Evolutionary conservation across 1,140 invertebrate species (phyloP), one percentile per base, ranked within the genome.

Genomic region (Saccostrea cuccullata): DNA sequence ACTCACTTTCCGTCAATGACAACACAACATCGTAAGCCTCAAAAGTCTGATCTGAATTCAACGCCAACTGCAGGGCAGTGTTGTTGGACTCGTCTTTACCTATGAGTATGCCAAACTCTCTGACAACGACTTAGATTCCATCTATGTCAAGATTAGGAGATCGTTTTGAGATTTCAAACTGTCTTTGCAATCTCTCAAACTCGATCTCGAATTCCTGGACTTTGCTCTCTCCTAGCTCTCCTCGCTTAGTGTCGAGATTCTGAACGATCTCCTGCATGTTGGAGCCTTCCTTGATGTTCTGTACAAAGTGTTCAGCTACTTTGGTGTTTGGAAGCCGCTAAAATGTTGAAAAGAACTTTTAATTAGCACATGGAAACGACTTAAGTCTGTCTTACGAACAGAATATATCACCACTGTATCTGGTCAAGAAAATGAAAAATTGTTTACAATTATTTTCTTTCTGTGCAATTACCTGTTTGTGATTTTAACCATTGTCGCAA

Each of bases 11-110:
- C 36, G 97, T 94, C 83, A 98, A 94, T 11, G 97, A 97, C 8
- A 97, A 96, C 36, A 98, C 95, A 64, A 97, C 96, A 93, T 98
- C 97, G 93, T 97, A 97, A 0, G 96, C 96, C 94, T 98, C 97
- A 70, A 97, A 96, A 3, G 97, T 96, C 88, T 97, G 95, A 95
- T 98, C 97, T 86, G 96, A 97, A 89, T 96, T 96, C 30, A 97
- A 94, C 8, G 97, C 97, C 84, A 97, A 93, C 91, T 97, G 96
- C 86, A 98, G 94, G 4, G 97, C 97, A 83, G 97, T 97, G 67
- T 96, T 96, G 88, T 97, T 97, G 1, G 97, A 97, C 94, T 98
- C 97, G 93, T 97, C 97, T 94, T 97, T 97, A 13, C 97, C 97
- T 91, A 97, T 96, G 73, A 97, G 95, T 11, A 94, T 91, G 40